Conservation (phyloP, 2,888 invertebrate species). For the Dromius quadrimaculatus region DNA sequence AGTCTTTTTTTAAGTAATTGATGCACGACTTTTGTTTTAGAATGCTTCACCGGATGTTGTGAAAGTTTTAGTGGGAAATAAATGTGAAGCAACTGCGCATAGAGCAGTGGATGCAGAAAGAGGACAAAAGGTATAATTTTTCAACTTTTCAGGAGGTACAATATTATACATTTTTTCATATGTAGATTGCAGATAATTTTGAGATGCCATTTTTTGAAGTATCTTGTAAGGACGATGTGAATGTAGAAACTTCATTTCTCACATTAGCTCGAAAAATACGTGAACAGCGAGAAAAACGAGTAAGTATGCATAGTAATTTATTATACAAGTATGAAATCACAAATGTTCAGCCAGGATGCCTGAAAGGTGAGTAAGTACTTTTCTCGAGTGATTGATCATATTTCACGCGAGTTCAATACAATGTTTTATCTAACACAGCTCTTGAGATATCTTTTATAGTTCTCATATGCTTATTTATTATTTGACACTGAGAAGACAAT, state of each 20-base stretch:
- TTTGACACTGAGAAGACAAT: too few species aligned
- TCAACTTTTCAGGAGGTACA: conserved; percentile 3
- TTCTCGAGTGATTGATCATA: too few species aligned
- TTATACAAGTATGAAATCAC: too few species aligned
- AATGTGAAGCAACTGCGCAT: conserved; percentile 82
- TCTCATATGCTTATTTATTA: too few species aligned
- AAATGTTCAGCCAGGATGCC: too few species aligned
- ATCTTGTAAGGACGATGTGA: conserved; percentile 87
- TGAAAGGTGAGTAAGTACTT: too few species aligned
- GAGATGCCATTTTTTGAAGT: conserved; percentile 92
- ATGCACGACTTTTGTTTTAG: conserved; percentile 65
- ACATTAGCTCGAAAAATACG: conserved; percentile 85
- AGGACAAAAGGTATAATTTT: conserved; percentile 84
- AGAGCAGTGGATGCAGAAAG: conserved; percentile 83
- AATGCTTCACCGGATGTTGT: conserved; percentile 90
- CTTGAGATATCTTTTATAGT: too few species aligned
- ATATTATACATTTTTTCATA: conserved; percentile 14
- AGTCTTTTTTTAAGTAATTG: too few species aligned
- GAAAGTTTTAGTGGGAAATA: conserved; percentile 87
- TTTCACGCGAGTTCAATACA: too few species aligned
- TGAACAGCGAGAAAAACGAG: conserved; percentile 82
- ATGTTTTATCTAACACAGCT: too few species aligned
- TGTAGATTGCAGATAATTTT: conserved; percentile 85
- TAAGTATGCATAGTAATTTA: conserved; percentile 67
- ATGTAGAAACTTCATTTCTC: conserved; percentile 86